Conservation (phyloP, 2,113 vertebrate genomes). For the Paratilapia polleni region DNA sequence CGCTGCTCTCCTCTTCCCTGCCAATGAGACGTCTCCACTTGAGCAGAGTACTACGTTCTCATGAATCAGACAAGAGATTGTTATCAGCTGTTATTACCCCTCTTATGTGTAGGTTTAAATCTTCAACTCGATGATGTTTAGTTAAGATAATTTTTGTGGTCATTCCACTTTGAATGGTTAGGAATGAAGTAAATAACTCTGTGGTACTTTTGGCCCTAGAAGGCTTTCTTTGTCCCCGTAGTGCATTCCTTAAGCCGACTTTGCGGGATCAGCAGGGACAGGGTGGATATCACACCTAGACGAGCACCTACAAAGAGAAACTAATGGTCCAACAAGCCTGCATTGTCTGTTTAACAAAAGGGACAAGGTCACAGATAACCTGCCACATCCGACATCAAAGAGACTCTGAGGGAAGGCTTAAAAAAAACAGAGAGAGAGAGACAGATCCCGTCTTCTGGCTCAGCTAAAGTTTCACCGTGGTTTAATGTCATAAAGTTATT, state of each 20-base stretch:
- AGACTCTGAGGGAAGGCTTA: slow-evolving; percentile 28
- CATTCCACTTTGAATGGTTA: not conserved
- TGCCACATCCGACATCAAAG: slow-evolving; percentile 65
- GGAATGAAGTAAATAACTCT: slow-evolving; percentile 6
- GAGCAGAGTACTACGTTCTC: slow-evolving; percentile 67
- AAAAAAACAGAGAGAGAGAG: slow-evolving; percentile 9
- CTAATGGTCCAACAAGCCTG: slow-evolving; percentile 67
- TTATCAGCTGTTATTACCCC: not conserved
- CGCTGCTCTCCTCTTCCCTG: slow-evolving; percentile 3
- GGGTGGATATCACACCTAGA: slow-evolving; percentile 69
- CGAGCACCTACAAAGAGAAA: slow-evolving; percentile 69
- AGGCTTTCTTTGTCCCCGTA: slow-evolving; percentile 4
- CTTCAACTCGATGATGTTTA: not conserved
- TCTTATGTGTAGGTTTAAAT: not conserved
- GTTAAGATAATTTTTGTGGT: slow-evolving; percentile 16
- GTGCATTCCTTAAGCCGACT: slow-evolving; percentile 6
- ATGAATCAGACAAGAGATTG: slow-evolving; percentile 26
- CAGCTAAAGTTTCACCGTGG: not conserved
- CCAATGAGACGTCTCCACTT: slow-evolving; percentile 57
- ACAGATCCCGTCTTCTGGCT: not conserved
- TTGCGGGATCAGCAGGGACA: slow-evolving; percentile 20
- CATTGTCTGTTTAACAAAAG: slow-evolving; percentile 76
- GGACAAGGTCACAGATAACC: slow-evolving; percentile 61
- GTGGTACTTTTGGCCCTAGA: not conserved
- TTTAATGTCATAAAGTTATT: not conserved